Percentiles rank a stretch among this genome's conserved stretches.
These are phyloP conservation scores for Brachyopa scutellaris DNA, from an alignment of 2,888 invertebrate species.

Conservation along the genomic window DNA sequence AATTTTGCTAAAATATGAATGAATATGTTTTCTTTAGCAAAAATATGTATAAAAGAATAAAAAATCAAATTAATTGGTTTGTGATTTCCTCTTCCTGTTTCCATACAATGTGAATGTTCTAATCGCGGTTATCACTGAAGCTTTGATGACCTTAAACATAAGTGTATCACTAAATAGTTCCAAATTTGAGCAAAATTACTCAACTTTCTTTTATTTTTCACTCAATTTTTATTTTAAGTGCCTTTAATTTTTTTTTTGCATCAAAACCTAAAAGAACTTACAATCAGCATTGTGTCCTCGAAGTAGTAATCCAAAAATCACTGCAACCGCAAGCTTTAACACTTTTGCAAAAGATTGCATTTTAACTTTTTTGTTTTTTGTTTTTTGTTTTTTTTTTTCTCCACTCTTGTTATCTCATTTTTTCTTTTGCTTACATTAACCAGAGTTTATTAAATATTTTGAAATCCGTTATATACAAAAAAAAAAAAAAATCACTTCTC, in stretches of 20 bases:
- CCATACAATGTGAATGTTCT: slow-evolving; percentile 22
- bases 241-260: too few species aligned
- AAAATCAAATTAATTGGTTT: background rate
- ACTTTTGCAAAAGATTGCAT: slow-evolving; percentile 1
- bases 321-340: background rate
- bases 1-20: too few species aligned
- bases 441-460: too few species aligned
- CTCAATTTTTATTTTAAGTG: too few species aligned
- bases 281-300: slow-evolving; percentile 23
- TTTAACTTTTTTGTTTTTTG: background rate
- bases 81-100: slow-evolving; percentile 20
- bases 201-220: background rate
- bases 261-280: too few species aligned
- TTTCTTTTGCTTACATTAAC: background rate
- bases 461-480: too few species aligned
- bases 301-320: slow-evolving; percentile 37
- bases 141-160: slow-evolving; percentile 18
- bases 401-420: too few species aligned
- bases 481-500: background rate
- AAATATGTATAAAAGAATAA: background rate
- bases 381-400: background rate
- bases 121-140: slow-evolving; percentile 28
- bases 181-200: background rate
- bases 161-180: slow-evolving; percentile 20
- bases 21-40: too few species aligned